Evolutionary conservation across 2,888 invertebrate genomes (phyloP).

Genomic region (Amphimallon solstitiale): DNA sequence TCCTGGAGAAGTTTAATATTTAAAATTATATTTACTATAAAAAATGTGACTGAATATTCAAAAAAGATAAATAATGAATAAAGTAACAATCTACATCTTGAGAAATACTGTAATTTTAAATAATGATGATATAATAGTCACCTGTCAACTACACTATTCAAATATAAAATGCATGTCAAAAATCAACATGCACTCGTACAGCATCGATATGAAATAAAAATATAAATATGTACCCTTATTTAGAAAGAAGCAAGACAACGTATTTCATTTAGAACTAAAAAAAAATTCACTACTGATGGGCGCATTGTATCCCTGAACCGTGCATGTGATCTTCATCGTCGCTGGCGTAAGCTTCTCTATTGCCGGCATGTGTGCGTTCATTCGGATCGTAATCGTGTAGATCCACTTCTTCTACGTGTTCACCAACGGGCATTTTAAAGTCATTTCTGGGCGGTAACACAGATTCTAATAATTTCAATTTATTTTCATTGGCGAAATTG

Average conservation of each 20-base stretch:
- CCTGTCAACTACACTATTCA: conserved; percentile 16
- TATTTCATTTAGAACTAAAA: conserved; percentile 40
- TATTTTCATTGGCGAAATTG: conserved; percentile 77
- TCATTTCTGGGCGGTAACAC: conserved; percentile 78
- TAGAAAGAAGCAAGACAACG: conserved; percentile 62
- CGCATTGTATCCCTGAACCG: conserved; percentile 79
- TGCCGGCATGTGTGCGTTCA: conserved; percentile 64
- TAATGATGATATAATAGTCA: conserved; percentile 21
- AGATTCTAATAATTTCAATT: conserved; percentile 75
- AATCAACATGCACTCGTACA: conserved; percentile 35
- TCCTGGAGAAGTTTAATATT: too few species aligned
- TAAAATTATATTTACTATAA: too few species aligned
- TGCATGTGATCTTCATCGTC: conserved; percentile 70
- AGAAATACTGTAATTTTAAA: conserved; percentile 28
- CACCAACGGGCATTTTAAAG: conserved; percentile 78
- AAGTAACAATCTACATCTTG: conserved; percentile 17
- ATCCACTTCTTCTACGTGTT: conserved; percentile 88
- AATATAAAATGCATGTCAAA: conserved; percentile 10
- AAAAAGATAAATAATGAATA: conserved; percentile 3
- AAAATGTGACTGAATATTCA: not conserved
- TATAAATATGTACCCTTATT: conserved; percentile 57
- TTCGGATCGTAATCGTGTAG: conserved; percentile 78
- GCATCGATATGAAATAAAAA: conserved; percentile 40
- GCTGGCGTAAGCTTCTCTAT: conserved; percentile 79
- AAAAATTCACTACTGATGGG: conserved; percentile 74